A percentile compares a stretch with the other conserved stretches of the same genome.
Evolutionary conservation across 1,140 invertebrate genomes (phyloP).

Genomic region (Bombyx mori): ASM3026992v2 NC_085125.1:6828501-6829000

Average conservation of each 20-base stretch:
- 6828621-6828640: slow-evolving; percentile 6
- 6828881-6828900: no score
- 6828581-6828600: slow-evolving; percentile 20
- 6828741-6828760: no score
- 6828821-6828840: neutral
- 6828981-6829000: no score
- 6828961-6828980: no score
- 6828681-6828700: neutral
- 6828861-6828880: no score
- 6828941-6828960: no score
- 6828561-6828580: slow-evolving; percentile 13
- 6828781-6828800: no score
- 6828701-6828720: neutral
- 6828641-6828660: neutral
- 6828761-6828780: no score
- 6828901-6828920: no score
- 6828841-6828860: neutral
- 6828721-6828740: no score
- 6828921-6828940: no score
- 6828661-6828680: slow-evolving; percentile 4
- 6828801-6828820: neutral
- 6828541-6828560: slow-evolving; percentile 5
- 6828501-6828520: slow-evolving; percentile 2
- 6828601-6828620: slow-evolving; percentile 23
- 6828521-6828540: slow-evolving; percentile 6